Percentiles rank a stretch among this genome's conserved stretches.
phyloP scores from a whole-genome alignment of 2,888 invertebrate species.

The Cryptus viduatorius region DNA sequence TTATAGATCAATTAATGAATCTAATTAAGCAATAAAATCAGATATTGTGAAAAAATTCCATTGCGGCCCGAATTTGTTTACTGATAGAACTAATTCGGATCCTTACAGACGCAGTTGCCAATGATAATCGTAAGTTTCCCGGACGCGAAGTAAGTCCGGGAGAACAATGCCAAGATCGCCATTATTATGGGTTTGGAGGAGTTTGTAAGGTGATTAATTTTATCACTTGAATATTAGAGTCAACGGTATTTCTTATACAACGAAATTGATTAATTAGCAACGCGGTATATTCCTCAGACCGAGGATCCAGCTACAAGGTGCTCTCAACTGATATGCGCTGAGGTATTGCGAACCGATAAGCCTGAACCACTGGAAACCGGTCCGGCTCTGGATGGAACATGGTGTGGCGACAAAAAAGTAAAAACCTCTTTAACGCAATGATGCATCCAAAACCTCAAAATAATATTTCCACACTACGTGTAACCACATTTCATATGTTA shows the following conservation, averaged over 20 bases:
- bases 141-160: neutral
- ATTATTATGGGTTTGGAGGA: neutral
- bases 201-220: neutral
- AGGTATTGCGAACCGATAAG: neutral
- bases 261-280: neutral
- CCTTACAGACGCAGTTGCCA: neutral
- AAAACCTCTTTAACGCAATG: neutral
- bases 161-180: neutral
- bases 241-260: neutral
- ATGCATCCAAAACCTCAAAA: neutral
- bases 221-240: neutral
- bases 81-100: neutral
- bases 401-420: conserved; percentile 1
- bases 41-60: neutral
- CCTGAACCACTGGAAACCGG: neutral
- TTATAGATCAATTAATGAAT: neutral
- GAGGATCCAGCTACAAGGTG: neutral
- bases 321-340: neutral
- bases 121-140: neutral
- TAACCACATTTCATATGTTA: neutral
- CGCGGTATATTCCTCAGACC: neutral
- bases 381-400: conserved; percentile 1
- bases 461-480: neutral
- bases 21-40: neutral
- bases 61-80: too few species aligned